Evolutionary conservation across 2,797 vertebrate species (phyloP), one percentile per base, ranked within the genome.

Genomic region (Microchirus variegatus): DNA sequence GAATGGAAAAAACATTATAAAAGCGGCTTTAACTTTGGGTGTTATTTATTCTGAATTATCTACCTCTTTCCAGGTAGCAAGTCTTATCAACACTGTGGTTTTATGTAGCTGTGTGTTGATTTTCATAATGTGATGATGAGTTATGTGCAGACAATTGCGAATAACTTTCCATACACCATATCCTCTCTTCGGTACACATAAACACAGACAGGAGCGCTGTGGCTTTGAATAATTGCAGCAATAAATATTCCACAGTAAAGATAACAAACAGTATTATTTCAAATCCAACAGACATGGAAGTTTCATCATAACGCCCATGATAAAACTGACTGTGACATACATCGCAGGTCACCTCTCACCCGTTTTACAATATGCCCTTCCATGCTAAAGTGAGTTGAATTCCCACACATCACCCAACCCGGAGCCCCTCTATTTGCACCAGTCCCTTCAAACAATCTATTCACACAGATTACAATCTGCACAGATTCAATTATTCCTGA

Each of bases 401-500:
- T 73, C 70, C 51, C 61, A 36, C 63, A 60, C 72, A 49, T 78
- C 80, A 73, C 62, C 62, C 18, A 78, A 81, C 67, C 67, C 10
- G 17, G 41, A 45, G 13, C 44, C 43, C 45, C 18, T 56, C 57
- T 42, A 5, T 58, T 63, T 60, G 41, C 62, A 66, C 55, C 47
- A 53, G 41, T 56, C 54, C 58, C 58, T 37, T 76, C 44, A 80
- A 85, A 83, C 80, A 84, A 91, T 86, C 75, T 64, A 84, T 82
- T 84, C 77, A 75, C 64, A 64, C 57, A 83, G 86, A 91, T 92
- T 81, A 76, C 86, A 87, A 91, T 91, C 86, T 79, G 70, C 80
- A 82, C 79, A 75, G 71, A 90, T 90, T 92, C 83, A 90, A 90
- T 93, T 92, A 91, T 86, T 93, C 77, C 83, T 53, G 53, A 81